These are phyloP conservation scores for Todiramphus chloris DNA, from an alignment of 2,113 vertebrate species.

Conservation along the genomic window DNA sequence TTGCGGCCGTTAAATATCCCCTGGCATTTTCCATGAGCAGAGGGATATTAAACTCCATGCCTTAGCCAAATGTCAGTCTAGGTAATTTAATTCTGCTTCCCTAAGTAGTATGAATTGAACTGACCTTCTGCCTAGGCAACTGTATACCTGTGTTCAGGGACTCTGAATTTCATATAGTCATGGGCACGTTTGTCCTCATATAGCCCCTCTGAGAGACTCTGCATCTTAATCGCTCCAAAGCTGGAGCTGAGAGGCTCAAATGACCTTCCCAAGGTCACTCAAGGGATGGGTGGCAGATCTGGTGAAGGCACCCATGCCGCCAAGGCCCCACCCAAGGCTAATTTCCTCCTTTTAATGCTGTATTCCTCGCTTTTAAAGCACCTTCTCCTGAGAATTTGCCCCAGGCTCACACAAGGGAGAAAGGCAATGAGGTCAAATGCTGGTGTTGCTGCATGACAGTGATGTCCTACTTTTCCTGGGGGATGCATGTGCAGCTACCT, in stretches of 20 bases:
- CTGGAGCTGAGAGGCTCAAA: not conserved
- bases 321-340: not conserved
- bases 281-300: not conserved
- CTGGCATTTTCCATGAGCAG: conserved; percentile 58
- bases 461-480: not conserved
- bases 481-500: not conserved
- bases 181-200: not conserved
- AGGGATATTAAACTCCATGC: conserved; percentile 63
- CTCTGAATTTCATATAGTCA: not conserved
- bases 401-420: not conserved
- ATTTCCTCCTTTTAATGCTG: not conserved
- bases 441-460: accelerated
- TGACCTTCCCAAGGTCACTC: not conserved
- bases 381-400: not conserved
- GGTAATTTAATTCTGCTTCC: conserved; percentile 64
- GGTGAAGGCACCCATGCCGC: not conserved
- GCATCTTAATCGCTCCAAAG: not conserved
- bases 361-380: too few species aligned
- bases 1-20: conserved; percentile 33
- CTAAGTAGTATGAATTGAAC: conserved; percentile 66
- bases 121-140: conserved; percentile 62
- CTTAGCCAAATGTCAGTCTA: conserved; percentile 68
- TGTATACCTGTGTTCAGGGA: conserved; percentile 15
- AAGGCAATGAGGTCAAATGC: not conserved
- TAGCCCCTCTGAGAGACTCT: not conserved